Evolutionary conservation across 2,888 invertebrate genomes (phyloP), one percentile per base, ranked within the genome.

Genomic region (Gandaritis pyraliata): DNA sequence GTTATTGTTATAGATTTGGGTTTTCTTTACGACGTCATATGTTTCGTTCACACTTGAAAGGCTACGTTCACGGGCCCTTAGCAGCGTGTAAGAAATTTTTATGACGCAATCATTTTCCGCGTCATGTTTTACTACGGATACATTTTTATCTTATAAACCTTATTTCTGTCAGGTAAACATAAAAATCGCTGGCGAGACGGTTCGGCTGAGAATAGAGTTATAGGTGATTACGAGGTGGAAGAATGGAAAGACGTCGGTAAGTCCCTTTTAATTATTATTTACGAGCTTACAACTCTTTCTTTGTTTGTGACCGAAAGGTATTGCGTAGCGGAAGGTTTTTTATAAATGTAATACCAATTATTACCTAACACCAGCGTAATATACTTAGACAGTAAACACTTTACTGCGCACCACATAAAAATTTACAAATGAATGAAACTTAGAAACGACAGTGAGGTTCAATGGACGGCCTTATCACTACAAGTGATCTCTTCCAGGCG

Each of bases 241-340:
- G 95, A 95, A 87, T 95, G 95, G 95, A 94, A 95, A 85, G 94
- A 95, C 85, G 92, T 94, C 85, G 94, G 94, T 94, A 81, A 93
- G 93, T 80, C 50, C 50, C 64, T 54, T 54, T 55, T 41, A 45
- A 49, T 54, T 39, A 45, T 12, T 36, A 18, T 12, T 18, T 30
- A 15, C 15, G 11, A 29, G 33, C 7, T 18, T 30, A 15, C 10
- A 13, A 29, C n/a, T 13, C 15, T 29, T n/a, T 46, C 18, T 29
- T 48, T 30, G 47, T 13, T 48, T 43, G 43, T 43, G 10, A 16
- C 16, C 6, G 3, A 8, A 8, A 33, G 33, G 15, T 16, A 43
- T 16, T 16, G 11, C 16, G 16, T 43, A 43, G n/a, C n/a, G 10
- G n/a, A 41, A 41, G 41, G 33, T 8, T 41, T 13, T 41, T 15